These are phyloP conservation scores for Tipula unca DNA, from an alignment of 2,888 invertebrate species.

Conservation along the genomic window DNA sequence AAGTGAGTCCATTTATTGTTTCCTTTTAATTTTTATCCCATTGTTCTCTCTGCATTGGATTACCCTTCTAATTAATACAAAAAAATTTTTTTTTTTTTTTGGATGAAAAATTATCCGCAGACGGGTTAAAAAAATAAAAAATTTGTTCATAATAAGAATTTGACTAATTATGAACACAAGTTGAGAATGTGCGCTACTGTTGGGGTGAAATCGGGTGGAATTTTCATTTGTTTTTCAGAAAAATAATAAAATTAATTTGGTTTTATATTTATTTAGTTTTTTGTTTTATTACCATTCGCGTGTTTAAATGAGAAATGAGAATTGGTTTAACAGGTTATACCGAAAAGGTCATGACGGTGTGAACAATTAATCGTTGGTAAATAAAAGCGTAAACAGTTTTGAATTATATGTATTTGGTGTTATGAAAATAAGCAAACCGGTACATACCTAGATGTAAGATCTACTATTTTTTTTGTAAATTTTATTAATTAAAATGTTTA, in stretches of 20 bases:
- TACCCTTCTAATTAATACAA: neutral
- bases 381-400: neutral
- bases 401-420: neutral
- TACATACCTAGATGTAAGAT: no score
- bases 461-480: no score
- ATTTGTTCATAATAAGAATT: neutral
- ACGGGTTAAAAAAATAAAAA: neutral
- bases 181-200: neutral
- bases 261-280: no score
- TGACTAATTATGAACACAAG: neutral
- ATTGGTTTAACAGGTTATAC: neutral
- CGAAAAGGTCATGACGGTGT: neutral
- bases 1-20: neutral
- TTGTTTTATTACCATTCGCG: neutral
- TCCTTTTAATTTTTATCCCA: neutral
- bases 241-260: neutral
- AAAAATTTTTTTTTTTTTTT: no score
- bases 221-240: neutral
- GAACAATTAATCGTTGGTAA: neutral
- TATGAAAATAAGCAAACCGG: no score
- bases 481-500: no score
- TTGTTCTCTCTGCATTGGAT: neutral
- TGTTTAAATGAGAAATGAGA: neutral
- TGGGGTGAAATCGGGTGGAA: neutral
- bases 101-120: neutral